Base-by-base conservation (phyloP, 2,113 vertebrate species). In the Cardinalis cardinalis region DNA sequence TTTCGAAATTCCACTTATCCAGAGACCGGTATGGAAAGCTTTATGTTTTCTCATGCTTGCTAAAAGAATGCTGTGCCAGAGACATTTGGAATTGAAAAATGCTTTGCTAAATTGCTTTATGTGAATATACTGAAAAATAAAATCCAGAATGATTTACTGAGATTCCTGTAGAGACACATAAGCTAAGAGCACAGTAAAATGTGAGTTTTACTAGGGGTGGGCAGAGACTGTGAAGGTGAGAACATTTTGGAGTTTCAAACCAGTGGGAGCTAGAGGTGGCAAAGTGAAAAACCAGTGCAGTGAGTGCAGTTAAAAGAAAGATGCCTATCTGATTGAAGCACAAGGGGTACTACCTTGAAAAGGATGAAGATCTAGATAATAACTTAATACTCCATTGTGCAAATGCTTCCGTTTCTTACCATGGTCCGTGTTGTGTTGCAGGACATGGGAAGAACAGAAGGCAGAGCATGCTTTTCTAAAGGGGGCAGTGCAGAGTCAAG, bases 391-490 rank as follows among this genome's bases (percentile, higher is more conserved):
- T 83, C 34, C 32, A 29, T 84, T 83, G 93, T 87, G 61, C 52
- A 3, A 40, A 40, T 77, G 90, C 83, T 94, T 89, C 29, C 0
- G 84, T 95, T 94, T 91, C 95, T 96, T 92, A 97, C 95, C 87
- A 17, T 74, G 61, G 92, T 93, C 46, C 72, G 2, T 91, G 96
- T 97, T 98, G 76, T 97, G 88, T 97, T 97, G 87, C 94, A 99
- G 99, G 98, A 87, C 99, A 99, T 91, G 97, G 98, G 96, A 99
- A 99, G 98, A 99, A 99, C 99, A 98, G 99, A 98, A 98, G 99
- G 98, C 99, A 99, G 97, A 99, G 99, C 98, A 99, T 99, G 99
- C 98, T 99, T 95, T 99, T 99, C 97, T 99, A 90, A 98, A 96
- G 97, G 31, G 84, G 95, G 89, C 82, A 51, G 83, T 87, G 88